phyloP scores from a whole-genome alignment of 2,888 invertebrate genomes.

The Dolomedes plantarius region DNA sequence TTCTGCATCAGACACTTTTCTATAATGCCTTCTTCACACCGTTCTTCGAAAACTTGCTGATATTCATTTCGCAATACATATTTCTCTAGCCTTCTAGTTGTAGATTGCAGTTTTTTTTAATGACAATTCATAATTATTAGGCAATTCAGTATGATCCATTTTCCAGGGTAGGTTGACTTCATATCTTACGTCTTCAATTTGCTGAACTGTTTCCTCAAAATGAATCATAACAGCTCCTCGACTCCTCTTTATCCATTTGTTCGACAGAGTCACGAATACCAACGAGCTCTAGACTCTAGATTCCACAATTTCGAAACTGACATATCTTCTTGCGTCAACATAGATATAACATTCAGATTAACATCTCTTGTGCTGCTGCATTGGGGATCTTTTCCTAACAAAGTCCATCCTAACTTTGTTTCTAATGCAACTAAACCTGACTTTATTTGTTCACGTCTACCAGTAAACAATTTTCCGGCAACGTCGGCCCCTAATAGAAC shows the following conservation, averaged over 20 bases:
- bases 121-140: constrained; percentile 28
- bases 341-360: constrained; percentile 18
- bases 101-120: constrained; percentile 14
- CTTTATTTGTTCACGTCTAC: neutral
- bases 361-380: neutral
- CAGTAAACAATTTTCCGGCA: constrained; percentile 20
- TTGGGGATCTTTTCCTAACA: constrained; percentile 11
- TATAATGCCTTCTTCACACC: neutral
- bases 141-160: constrained; percentile 10
- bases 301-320: constrained; percentile 5
- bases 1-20: constrained; percentile 3
- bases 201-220: constrained; percentile 22
- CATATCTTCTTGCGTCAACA: constrained; percentile 14
- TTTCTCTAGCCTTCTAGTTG: neutral
- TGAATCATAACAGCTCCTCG: constrained; percentile 22
- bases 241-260: constrained; percentile 25
- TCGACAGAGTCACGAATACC: constrained; percentile 22
- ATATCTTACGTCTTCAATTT: constrained; percentile 33
- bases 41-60: constrained; percentile 5
- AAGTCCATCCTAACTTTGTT: constrained; percentile 32
- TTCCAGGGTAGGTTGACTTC: constrained; percentile 25
- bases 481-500: constrained; percentile 42
- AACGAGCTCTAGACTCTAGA: constrained; percentile 21
- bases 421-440: constrained; percentile 24
- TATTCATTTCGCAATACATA: neutral